A percentile compares a stretch with the other conserved stretches of the same genome.
phyloP scores from a whole-genome alignment of 2,113 vertebrate species.

The Nestor notabilis region DNA sequence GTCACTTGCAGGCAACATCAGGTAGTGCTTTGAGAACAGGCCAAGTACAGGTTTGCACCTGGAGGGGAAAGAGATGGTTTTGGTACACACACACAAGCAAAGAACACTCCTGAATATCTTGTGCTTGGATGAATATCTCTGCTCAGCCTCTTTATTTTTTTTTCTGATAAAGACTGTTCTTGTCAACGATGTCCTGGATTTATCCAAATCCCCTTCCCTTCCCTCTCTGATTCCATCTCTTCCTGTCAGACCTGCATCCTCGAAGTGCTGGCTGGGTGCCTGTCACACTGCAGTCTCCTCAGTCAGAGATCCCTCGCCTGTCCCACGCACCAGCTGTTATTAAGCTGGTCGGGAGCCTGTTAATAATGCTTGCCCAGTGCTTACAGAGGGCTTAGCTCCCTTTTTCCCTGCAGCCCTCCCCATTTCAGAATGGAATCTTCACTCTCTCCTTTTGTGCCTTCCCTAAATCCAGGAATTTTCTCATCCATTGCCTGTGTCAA shows the following conservation, averaged over 20 bases:
- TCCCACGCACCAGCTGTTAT: constrained; percentile 36
- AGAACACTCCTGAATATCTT: not conserved
- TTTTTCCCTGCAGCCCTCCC: not conserved
- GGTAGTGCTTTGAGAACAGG: not conserved
- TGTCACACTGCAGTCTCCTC: not conserved
- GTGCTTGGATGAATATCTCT: not conserved
- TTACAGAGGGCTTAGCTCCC: not conserved
- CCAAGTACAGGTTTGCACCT: not conserved
- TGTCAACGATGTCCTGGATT: not conserved
- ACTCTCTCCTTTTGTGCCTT: not conserved
- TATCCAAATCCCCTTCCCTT: not conserved
- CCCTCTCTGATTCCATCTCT: not conserved
- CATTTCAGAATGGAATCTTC: not conserved
- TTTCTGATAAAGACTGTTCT: not conserved
- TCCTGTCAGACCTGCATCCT: not conserved
- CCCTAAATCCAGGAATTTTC: not conserved
- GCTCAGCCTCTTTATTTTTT: not conserved
- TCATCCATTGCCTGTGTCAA: not conserved
- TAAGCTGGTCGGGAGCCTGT: not conserved
- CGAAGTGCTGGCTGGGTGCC: constrained; percentile 28
- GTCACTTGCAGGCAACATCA: not conserved
- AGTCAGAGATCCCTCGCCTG: not conserved
- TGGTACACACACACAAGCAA: not conserved
- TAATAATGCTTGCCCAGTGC: not conserved
- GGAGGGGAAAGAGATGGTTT: not conserved